A percentile compares a stretch with the other conserved stretches of the same genome.
Evolutionary conservation across 2,888 invertebrate genomes (phyloP).

Genomic region (Drosophila meridiana): DNA sequence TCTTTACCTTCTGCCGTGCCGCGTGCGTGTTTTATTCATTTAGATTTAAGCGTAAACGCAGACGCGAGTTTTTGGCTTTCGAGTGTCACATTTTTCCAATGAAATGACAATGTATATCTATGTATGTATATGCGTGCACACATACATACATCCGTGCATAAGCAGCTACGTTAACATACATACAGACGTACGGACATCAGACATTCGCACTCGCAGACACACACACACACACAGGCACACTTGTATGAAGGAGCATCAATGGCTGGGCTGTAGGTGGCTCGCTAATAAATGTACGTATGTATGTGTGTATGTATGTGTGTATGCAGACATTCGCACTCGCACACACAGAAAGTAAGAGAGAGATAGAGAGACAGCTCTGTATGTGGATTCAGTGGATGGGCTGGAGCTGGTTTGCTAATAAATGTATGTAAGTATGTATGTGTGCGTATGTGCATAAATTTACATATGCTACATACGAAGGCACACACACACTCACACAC

Average conservation of each 20-base stretch:
- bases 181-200: background rate
- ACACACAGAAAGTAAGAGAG: background rate
- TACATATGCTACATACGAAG: conserved; percentile 10
- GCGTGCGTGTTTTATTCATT: conserved; percentile 71
- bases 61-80: conserved; percentile 64
- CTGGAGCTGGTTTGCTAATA: conserved; percentile 34
- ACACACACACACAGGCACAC: background rate
- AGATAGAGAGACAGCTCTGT: background rate
- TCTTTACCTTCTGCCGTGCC: conserved; percentile 40
- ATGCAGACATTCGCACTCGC: conserved; percentile 1
- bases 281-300: conserved; percentile 42
- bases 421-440: conserved; percentile 36
- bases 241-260: conserved; percentile 19
- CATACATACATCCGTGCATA: background rate
- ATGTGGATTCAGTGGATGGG: conserved; percentile 25
- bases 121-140: background rate
- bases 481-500: conserved; percentile 3
- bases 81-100: conserved; percentile 64
- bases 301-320: conserved; percentile 10
- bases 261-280: conserved; percentile 35
- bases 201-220: conserved; percentile 1
- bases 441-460: conserved; percentile 4
- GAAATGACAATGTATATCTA: conserved; percentile 43
- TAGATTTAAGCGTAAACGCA: conserved; percentile 76
- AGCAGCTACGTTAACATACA: background rate